Evolutionary conservation across 2,113 vertebrate genomes (phyloP).

Genomic region (Hucho hucho): DNA sequence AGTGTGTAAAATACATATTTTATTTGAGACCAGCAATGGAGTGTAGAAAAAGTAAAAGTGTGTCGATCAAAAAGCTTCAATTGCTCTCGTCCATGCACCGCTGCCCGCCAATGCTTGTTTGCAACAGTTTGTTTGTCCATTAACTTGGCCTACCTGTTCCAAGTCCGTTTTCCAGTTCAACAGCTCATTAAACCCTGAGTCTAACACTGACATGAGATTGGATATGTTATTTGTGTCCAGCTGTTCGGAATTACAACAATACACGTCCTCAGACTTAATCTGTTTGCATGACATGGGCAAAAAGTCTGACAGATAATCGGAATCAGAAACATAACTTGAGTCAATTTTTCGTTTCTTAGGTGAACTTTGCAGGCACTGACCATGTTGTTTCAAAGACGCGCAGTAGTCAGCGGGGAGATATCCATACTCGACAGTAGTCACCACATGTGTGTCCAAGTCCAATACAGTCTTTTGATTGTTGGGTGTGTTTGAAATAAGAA

Average conservation of each 20-base stretch:
- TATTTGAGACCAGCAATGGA: neutral
- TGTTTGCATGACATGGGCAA: conserved; percentile 78
- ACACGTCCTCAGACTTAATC: conserved; percentile 81
- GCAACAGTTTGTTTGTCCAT: conserved; percentile 82
- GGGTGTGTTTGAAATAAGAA: conserved; percentile 59
- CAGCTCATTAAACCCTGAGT: conserved; percentile 88
- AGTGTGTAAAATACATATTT: neutral
- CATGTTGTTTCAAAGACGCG: conserved; percentile 76
- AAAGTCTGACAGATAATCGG: conserved; percentile 78
- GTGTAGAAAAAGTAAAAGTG: conserved; percentile 33
- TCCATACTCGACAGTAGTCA: conserved; percentile 91
- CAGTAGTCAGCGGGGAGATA: conserved; percentile 91
- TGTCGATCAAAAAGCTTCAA: conserved; percentile 84
- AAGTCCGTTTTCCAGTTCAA: conserved; percentile 88
- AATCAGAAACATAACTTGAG: conserved; percentile 76
- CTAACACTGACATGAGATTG: conserved; percentile 91
- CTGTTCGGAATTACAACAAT: conserved; percentile 67
- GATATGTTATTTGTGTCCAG: conserved; percentile 86
- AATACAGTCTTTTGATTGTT: conserved; percentile 88
- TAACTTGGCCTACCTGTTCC: conserved; percentile 77
- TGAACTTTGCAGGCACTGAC: conserved; percentile 72
- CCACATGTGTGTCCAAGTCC: conserved; percentile 94
- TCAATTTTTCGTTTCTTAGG: conserved; percentile 80
- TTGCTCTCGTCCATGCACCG: conserved; percentile 85
- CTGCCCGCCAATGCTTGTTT: conserved; percentile 83